Evolutionary conservation across 2,888 invertebrate species (phyloP), one percentile per base, ranked within the genome.

Genomic region (Microplitis manilae): DNA sequence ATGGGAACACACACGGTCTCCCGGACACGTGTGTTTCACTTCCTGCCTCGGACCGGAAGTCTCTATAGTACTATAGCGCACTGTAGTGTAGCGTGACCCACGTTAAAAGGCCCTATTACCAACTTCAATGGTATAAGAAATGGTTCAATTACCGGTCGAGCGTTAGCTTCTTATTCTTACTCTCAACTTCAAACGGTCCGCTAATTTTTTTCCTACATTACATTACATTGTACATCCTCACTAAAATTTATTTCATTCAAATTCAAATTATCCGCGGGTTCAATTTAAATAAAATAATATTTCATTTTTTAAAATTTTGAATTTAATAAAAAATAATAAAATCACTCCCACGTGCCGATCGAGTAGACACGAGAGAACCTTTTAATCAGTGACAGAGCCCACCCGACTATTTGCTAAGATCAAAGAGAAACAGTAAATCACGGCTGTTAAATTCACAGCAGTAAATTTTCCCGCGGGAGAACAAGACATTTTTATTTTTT

Each of bases 31-130:
- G 89, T 88, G 87, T 86, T 85, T 86, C 86, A 85, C 88, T 88
- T 88, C 89, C 88, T 88, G 87, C 82, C 80, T 78, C 83, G 84
- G 86, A 84, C 88, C 89, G 89, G 89, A 89, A 89, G 88, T 87
- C 88, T 87, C 87, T 86, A 87, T 87, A 87, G 88, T 88, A 88
- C 87, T 86, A 86, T 85, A 84, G 85, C 85, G 85, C 83, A 83
- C 83, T 84, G 85, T 85, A 84, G 85, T 84, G 86, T 86, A 87
- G 87, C 87, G 85, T 87, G 86, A 87, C 85, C 70, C 87, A 85
- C 84, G 85, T 85, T 86, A 87, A 87, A 84, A 87, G 86, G 83
- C 85, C 85, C 86, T 61, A 86, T 87, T 86, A 86, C 86, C 84
- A 75, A 84, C 85, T 84, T 86, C 86, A 85, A 86, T 87, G 84